Evolutionary conservation across 35 echinoderm and acorn worm genomes (phyloP).

Genomic region (Heliocidaris tuberculata): DNA sequence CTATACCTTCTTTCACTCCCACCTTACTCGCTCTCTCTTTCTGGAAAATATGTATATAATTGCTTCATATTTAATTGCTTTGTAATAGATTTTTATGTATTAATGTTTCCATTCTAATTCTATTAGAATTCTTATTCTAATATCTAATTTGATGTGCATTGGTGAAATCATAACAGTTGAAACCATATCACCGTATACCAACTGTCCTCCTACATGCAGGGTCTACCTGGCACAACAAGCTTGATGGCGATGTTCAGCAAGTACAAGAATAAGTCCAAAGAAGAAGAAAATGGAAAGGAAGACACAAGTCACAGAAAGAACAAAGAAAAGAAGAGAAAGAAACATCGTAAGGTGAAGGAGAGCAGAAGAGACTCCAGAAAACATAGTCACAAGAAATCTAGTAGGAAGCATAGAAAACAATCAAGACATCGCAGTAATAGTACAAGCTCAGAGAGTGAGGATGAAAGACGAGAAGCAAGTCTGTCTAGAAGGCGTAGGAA

Average conservation of each 20-base stretch:
- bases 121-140: too few relatives aligned
- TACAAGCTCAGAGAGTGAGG: background rate
- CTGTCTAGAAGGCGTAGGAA: background rate
- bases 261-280: constrained; percentile 33
- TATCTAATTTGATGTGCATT: background rate
- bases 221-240: background rate
- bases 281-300: background rate
- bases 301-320: constrained; percentile 50
- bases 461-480: background rate
- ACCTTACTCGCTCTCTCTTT: too few relatives aligned
- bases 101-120: too few relatives aligned
- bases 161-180: background rate
- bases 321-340: constrained; percentile 59
- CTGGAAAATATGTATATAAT: too few relatives aligned
- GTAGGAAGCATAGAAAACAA: constrained; percentile 32
- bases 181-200: background rate
- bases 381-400: constrained; percentile 5
- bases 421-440: background rate
- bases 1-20: too few relatives aligned
- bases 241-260: constrained; percentile 38
- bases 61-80: too few relatives aligned
- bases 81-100: too few relatives aligned
- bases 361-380: constrained; percentile 39
- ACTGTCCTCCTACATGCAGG: background rate
- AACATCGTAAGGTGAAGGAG: constrained; percentile 35